A percentile compares a stretch with the other conserved stretches of the same genome.
phyloP scores from a whole-genome alignment of 2,113 vertebrate genomes.

The Apaloderma vittatum region DNA sequence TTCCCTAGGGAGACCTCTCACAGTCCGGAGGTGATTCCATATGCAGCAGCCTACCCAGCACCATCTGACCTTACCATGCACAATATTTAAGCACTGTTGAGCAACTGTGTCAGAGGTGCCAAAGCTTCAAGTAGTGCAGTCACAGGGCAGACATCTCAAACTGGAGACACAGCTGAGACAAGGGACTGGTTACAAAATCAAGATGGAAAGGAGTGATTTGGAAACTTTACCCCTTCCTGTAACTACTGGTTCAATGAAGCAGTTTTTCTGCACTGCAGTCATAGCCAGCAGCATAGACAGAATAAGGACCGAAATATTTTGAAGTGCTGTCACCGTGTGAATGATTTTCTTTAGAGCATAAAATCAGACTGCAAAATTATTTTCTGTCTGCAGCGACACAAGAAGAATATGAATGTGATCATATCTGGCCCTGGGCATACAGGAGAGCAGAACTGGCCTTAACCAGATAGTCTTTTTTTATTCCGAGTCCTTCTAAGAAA shows the following conservation, averaged over 20 bases:
- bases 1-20: not conserved
- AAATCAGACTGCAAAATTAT: conserved; percentile 65
- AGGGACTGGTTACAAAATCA: conserved; percentile 34
- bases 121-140: not conserved
- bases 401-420: conserved; percentile 66
- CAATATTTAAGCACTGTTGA: not conserved
- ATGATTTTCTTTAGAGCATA: conserved; percentile 69
- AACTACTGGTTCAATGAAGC: conserved; percentile 35
- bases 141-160: not conserved
- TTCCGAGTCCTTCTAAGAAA: conserved; percentile 40
- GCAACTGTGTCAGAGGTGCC: not conserved
- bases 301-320: conserved; percentile 69
- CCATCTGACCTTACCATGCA: not conserved
- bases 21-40: not conserved
- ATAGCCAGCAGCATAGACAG: conserved; percentile 61
- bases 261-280: not conserved
- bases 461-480: not conserved
- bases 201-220: conserved; percentile 35
- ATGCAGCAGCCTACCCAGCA: not conserved
- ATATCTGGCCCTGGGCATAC: conserved; percentile 36
- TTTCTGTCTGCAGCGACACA: conserved; percentile 48
- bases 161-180: not conserved
- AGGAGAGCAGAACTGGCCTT: conserved; percentile 10
- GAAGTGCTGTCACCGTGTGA: conserved; percentile 67
- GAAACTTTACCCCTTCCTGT: conserved; percentile 14